Evolutionary conservation across 2,888 invertebrate genomes (phyloP).

Genomic region (Thymelicus lineola): DNA sequence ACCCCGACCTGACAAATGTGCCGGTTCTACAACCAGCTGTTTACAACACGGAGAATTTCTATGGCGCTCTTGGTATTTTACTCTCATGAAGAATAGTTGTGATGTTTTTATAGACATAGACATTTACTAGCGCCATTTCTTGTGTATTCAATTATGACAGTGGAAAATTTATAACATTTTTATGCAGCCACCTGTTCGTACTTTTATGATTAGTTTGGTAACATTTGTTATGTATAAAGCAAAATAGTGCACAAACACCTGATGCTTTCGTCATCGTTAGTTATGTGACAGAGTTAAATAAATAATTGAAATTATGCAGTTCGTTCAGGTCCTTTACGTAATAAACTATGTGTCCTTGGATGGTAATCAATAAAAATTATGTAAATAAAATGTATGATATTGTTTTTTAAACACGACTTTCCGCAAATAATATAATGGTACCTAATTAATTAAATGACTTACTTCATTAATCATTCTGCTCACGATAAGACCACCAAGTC

Average conservation of each 20-base stretch:
- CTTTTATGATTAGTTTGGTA: neutral
- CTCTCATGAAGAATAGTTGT: conserved; percentile 7
- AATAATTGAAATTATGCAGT: no score
- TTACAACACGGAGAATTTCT: conserved; percentile 24
- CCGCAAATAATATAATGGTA: neutral
- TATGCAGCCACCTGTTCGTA: no score
- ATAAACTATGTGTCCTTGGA: no score
- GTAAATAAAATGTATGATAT: no score
- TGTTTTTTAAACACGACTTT: neutral
- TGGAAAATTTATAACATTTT: no score
- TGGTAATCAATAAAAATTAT: no score
- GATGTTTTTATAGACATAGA: conserved; percentile 2
- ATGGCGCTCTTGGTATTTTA: conserved; percentile 12
- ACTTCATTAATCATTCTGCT: conserved; percentile 4
- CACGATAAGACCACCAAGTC: conserved; percentile 14
- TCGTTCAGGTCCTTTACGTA: no score
- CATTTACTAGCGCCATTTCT: no score
- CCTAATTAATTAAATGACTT: conserved; percentile 4
- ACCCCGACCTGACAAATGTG: conserved; percentile 36
- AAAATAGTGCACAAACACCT: no score
- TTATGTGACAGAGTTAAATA: no score
- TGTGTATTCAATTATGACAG: no score
- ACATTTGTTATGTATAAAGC: neutral
- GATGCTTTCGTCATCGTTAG: no score
- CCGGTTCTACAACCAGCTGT: conserved; percentile 28